Base-by-base conservation (phyloP, 1,140 invertebrate species). In the Drosophila asahinai region DNA sequence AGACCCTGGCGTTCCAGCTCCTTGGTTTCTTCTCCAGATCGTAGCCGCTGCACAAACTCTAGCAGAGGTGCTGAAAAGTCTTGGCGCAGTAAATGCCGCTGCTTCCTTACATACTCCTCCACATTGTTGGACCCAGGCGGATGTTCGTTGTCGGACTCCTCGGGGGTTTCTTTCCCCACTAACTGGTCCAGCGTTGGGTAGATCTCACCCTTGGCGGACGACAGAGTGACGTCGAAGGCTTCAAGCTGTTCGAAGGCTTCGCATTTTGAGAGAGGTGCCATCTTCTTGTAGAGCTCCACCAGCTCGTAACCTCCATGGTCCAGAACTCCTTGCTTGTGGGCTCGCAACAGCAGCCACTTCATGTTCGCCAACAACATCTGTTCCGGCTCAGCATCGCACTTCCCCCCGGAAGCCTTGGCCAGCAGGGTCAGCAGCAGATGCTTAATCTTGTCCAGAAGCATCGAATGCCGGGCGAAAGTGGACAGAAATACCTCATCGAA, bases 81-180 rank as follows among this genome's bases (percentile, higher is more conserved):
- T 93, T 97, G 96, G 12, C 96, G 91, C 22, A 98, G 91, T 3
- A 97, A 93, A 12, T 96, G 93, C 83, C 96, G 97, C 78, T 98
- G 97, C 0, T 96, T 94, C 81, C 97, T 96, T 12, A 98, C 91
- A 86, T 98, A 98, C 76, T 97, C 95, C 30, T 96, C 45, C 3
- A 79, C 75, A 48, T 89, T 45, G 25, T 25, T 43, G 2, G 30
- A 15, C 8, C 2, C 11, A 5, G 54, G 0, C 9, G 8, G n/a
- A 17, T n/a, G 9, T 33, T 55, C 14, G 4, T 30, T 25, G 2
- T 19, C 7, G 11, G 25, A 7, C 2, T 43, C 22, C 5, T 9
- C n/a, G 7, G 38, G 22, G 3, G 2, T 1, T 52, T 33, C 17
- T 7, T 64, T 33, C 6, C 48, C n/a, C 12, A 74, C 25, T 25